phyloP scores from a whole-genome alignment of 2,113 vertebrate genomes.

The Panurus biarmicus region DNA sequence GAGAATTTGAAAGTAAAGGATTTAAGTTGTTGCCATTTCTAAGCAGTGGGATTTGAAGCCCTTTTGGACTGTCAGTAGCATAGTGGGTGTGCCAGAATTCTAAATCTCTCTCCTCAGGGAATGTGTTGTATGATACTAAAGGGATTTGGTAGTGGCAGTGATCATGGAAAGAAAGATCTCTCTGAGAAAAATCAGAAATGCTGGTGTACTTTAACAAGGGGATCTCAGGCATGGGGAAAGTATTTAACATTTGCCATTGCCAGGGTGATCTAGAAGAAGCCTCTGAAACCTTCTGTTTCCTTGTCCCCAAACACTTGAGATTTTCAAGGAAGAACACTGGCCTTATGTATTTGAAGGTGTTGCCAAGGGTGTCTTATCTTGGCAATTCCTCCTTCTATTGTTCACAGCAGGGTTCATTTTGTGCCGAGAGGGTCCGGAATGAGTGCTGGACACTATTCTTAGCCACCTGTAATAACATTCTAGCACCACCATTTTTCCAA shows the following conservation, averaged over 20 bases:
- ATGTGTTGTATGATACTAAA: background rate
- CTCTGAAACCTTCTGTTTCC: background rate
- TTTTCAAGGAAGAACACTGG: background rate
- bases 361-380: background rate
- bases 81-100: background rate
- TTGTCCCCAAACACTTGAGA: background rate
- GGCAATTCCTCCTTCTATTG: background rate
- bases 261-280: background rate
- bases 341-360: background rate
- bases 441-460: background rate
- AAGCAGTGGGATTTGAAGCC: background rate
- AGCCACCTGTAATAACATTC: conserved; percentile 9
- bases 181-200: background rate
- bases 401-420: background rate
- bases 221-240: background rate
- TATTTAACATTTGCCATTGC: background rate
- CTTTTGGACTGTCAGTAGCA: background rate
- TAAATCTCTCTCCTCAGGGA: background rate
- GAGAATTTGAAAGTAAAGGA: background rate
- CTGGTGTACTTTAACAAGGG: background rate
- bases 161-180: background rate
- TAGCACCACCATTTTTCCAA: background rate
- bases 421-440: background rate
- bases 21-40: background rate
- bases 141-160: background rate